These are phyloP conservation scores for Pseudopipra pipra DNA, from an alignment of 2,113 vertebrate genomes.

Conservation along the genomic window DNA sequence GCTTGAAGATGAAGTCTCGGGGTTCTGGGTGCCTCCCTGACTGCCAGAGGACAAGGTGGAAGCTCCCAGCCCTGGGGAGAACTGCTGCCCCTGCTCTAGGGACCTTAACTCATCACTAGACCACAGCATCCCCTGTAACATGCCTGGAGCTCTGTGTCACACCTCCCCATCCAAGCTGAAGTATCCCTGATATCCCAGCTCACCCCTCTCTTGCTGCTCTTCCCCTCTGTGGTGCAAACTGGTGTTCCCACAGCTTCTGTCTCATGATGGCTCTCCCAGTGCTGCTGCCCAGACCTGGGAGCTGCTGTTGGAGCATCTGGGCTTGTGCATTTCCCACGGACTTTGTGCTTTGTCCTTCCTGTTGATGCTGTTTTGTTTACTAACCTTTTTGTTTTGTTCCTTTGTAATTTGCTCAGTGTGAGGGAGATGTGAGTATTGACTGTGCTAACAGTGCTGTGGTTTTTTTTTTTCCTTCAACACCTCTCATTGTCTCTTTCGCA, in stretches of 20 bases:
- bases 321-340: not conserved
- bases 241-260: constrained; percentile 20
- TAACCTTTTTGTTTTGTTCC: constrained; percentile 73
- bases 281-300: not conserved
- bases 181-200: not conserved
- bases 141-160: not conserved
- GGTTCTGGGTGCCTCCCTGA: not conserved
- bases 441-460: constrained; percentile 74
- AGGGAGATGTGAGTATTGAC: constrained; percentile 94
- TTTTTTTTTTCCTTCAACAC: constrained; percentile 1
- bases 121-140: not conserved
- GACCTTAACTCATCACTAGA: not conserved
- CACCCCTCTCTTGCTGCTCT: constrained; percentile 16
- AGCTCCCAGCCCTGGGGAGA: not conserved
- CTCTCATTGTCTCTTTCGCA: constrained; percentile 61
- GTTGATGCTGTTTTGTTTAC: constrained; percentile 63
- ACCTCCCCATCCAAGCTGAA: not conserved
- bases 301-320: not conserved
- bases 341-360: not conserved
- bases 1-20: not conserved
- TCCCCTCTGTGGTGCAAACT: not conserved
- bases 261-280: not conserved
- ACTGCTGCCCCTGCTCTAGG: not conserved
- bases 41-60: not conserved
- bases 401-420: constrained; percentile 89